phyloP scores from a whole-genome alignment of 2,888 invertebrate species.

The Rhyacophila evoluta region DNA sequence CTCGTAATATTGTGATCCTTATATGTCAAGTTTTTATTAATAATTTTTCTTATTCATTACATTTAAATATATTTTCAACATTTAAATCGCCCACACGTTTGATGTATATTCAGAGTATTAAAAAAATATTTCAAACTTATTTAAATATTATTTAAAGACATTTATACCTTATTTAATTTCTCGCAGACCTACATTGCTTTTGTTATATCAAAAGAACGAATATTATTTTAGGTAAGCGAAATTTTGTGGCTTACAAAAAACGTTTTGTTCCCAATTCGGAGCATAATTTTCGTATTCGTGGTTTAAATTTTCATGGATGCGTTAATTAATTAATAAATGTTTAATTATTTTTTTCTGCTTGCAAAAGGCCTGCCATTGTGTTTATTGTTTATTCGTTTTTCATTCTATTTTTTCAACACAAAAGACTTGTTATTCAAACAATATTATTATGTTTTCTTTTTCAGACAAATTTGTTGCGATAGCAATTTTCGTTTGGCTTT shows the following conservation, averaged over 20 bases:
- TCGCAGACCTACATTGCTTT: not conserved
- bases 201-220: not conserved
- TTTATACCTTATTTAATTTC: not conserved
- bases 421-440: not conserved
- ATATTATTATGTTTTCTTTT: not conserved
- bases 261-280: not conserved
- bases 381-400: not conserved
- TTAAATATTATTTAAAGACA: too few relatives aligned
- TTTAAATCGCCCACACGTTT: too few relatives aligned
- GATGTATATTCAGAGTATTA: too few relatives aligned
- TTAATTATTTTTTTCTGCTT: constrained; percentile 10
- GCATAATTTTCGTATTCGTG: constrained; percentile 14
- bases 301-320: constrained; percentile 1
- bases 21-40: too few relatives aligned
- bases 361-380: not conserved
- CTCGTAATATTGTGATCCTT: too few relatives aligned
- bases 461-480: not conserved
- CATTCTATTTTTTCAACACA: not conserved
- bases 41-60: too few relatives aligned
- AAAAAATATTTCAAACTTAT: too few relatives aligned
- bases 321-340: constrained; percentile 24
- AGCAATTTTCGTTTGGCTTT: not conserved
- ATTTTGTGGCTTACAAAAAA: not conserved
- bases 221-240: not conserved
- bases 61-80: too few relatives aligned